Base-by-base conservation (phyloP, 2,113 vertebrate species). In the Boleophthalmus pectinirostris region DNA sequence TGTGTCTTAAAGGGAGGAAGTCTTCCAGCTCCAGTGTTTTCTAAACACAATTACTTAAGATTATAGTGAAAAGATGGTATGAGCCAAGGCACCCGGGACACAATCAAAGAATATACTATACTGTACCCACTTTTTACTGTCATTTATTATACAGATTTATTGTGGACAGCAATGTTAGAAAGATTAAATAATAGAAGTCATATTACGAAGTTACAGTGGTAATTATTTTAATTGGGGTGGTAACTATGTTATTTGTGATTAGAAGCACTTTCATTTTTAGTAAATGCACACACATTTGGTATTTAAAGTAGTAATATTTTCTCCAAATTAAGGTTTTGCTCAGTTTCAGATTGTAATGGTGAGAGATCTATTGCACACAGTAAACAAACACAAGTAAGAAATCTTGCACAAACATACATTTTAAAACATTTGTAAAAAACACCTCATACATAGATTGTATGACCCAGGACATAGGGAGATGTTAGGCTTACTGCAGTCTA, bases 31-130 rank as follows among this genome's bases (percentile, higher is more conserved):
- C 29, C 51, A 87, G 81, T 88, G 89, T 90, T 92, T 90, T 88
- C 82, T 87, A 93, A 93, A 93, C 90, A 92, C 89, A 91, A 85
- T 93, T 93, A 93, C 66, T 79, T 77, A 66, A 90, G 89, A 90
- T 92, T 89, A 82, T 78, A 90, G 83, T 80, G 61, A 72, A 76
- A 71, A 86, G 80, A 83, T 76, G 75, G 73, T 83, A 72, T 69
- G 73, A 66, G 77, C 23, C 29, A 33, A 46, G 33, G 65, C 43
- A 65, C 72, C 72, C 64, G 72, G 82, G 77, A 80, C 54, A 80
- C 72, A 74, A 64, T 73, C 53, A 78, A 73, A 73, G 73, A 79
- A 81, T 85, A 81, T 4, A 29, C 29, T 29, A 29, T 29, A 29
- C 29, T 29, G 5, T 71, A 70, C 16, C 65, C 80, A 8, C 14